Conservation (phyloP, 2,797 vertebrate genomes). For the Mormyrus hasselquistii region DNA sequence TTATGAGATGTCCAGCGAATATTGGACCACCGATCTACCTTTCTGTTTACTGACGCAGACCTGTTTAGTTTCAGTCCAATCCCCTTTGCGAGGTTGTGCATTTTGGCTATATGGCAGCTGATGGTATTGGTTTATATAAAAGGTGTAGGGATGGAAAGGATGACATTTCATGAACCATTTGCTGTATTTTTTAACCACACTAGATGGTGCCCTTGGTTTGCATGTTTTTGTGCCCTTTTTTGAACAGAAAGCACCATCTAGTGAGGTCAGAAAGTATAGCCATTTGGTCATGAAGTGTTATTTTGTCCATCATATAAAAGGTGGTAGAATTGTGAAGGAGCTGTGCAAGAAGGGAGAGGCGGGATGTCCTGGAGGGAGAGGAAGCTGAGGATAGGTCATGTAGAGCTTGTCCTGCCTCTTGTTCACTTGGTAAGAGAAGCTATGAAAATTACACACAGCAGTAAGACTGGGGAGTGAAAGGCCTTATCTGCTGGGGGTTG, state of each 20-base stretch:
- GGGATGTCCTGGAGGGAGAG: not conserved
- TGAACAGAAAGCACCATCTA: not conserved
- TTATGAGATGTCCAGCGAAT: not conserved
- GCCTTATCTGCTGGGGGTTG: not conserved
- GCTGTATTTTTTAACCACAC: not conserved
- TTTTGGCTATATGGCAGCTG: not conserved
- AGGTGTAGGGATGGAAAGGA: not conserved
- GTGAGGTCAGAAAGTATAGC: not conserved
- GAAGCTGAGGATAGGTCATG: not conserved
- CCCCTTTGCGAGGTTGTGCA: not conserved
- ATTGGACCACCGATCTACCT: not conserved
- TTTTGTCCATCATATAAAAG: not conserved
- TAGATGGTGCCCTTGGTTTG: not conserved
- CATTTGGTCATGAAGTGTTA: not conserved
- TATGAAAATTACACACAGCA: not conserved
- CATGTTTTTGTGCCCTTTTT: not conserved
- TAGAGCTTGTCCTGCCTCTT: not conserved
- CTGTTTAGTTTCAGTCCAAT: not conserved
- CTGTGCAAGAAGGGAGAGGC: not conserved
- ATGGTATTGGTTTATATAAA: not conserved
- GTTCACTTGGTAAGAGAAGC: not conserved
- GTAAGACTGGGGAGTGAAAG: not conserved
- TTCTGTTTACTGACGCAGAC: not conserved
- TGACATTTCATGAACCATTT: not conserved
- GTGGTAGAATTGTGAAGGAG: not conserved